Evolutionary conservation across 1,140 invertebrate genomes (phyloP), one percentile per base, ranked within the genome.

Genomic region (Lepidurus apus): DNA sequence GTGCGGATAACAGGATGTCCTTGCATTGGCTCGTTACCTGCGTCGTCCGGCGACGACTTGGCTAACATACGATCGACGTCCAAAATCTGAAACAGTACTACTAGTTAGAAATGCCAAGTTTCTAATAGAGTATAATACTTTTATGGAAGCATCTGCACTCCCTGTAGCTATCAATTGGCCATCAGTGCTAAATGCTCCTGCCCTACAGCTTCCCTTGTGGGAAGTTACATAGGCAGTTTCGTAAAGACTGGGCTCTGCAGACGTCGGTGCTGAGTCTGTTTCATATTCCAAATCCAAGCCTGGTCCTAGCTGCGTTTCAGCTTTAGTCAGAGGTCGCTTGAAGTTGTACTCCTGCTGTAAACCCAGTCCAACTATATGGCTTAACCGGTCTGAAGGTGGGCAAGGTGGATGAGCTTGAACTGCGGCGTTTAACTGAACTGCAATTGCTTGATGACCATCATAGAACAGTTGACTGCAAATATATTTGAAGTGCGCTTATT

Each of bases 151-250:
- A 87, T 99, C 98, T 2, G 95, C 95, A 81, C 96, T 98, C 26
- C 98, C 98, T 1, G 97, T 99, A 1, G 97, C 97, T n/a, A 99
- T 94, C 0, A 99, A 86, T 82, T 97, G 93, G 0, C 97, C 98
- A 87, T 98, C 96, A 9, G 89, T 86, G 81, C 95, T 98, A 84
- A 99, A 99, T 42, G 95, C 95, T 17, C 96, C 97, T 1, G 96
- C 93, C 78, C 97, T 87, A 83, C 97, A 99, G 79, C 96, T 92
- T 79, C 93, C 96, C 87, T 99, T 99, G 84, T 99, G 98, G 4
- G 96, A 96, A 7, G 98, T 99, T 1, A 99, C 96, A 85, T 99
- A 99, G 3, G 96, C 97, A 0, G 98, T 99, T 87, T 99, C 97
- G 85, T 99, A 99, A 13, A 94, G 89, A 0, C 95, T 95, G 42